Evolutionary conservation across 2,797 vertebrate species (phyloP).

Genomic region (Lerista edwardsae): DNA sequence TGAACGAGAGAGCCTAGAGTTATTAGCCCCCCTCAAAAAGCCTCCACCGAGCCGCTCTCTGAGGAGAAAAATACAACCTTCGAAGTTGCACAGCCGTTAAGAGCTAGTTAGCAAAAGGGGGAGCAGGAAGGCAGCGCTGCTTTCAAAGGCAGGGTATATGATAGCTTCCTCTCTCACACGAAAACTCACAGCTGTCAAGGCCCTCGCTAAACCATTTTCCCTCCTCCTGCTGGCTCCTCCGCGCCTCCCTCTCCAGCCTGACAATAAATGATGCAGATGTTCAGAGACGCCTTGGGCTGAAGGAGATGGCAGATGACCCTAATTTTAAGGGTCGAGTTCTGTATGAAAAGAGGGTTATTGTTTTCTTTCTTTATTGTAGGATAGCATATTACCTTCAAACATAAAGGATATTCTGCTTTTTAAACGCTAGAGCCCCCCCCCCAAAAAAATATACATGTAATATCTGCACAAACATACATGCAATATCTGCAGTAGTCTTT

Average conservation of each 20-base stretch:
- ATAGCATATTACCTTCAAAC: neutral
- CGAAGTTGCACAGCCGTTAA: conserved; percentile 32
- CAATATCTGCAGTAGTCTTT: neutral
- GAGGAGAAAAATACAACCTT: neutral
- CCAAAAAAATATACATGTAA: no score
- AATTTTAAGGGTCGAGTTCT: conserved; percentile 51
- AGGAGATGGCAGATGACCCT: conserved; percentile 48
- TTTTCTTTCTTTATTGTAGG: neutral
- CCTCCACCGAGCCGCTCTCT: neutral
- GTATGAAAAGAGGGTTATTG: neutral
- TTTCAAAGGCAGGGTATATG: conserved; percentile 42
- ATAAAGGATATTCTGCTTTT: neutral
- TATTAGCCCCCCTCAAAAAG: neutral
- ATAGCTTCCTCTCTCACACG: conserved; percentile 37
- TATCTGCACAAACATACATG: neutral
- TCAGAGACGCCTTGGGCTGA: conserved; percentile 59
- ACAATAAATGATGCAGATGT: conserved; percentile 78
- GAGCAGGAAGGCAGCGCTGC: conserved; percentile 13
- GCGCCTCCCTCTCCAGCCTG: conserved; percentile 60
- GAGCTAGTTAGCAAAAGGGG: conserved; percentile 28
- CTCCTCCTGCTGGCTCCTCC: conserved; percentile 46
- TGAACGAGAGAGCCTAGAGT: conserved; percentile 6
- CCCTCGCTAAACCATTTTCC: conserved; percentile 71
- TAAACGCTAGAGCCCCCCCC: no score
- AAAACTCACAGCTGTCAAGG: conserved; percentile 62